These are phyloP conservation scores for Centruroides sculpturatus DNA, from an alignment of 1,140 invertebrate species.

Conservation along the genomic window DNA sequence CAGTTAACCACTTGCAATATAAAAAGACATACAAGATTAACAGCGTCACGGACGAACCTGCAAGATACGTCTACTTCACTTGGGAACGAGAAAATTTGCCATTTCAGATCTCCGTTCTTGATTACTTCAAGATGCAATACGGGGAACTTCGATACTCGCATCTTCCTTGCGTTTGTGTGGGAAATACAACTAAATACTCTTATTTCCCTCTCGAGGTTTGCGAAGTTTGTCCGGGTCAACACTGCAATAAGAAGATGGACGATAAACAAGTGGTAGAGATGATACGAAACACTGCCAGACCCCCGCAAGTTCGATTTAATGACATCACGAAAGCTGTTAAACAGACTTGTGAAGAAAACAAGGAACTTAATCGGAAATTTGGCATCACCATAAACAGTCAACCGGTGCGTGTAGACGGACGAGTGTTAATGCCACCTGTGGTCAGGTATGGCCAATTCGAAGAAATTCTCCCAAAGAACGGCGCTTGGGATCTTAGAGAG, in stretches of 20 bases:
- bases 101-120: neutral
- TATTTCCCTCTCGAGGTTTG: conserved; percentile 27
- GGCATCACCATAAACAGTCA: conserved; percentile 9
- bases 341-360: neutral
- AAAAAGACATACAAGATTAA: conserved; percentile 15
- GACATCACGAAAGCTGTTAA: neutral
- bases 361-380: conserved; percentile 21
- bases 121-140: conserved; percentile 3
- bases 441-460: neutral
- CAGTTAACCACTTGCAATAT: conserved; percentile 12
- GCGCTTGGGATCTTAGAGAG: conserved; percentile 44
- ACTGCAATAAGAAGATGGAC: conserved; percentile 12
- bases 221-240: conserved; percentile 21
- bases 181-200: conserved; percentile 13
- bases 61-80: conserved; percentile 8
- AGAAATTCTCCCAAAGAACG: conserved; percentile 23
- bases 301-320: conserved; percentile 19
- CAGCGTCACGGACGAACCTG: conserved; percentile 7
- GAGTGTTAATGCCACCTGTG: conserved; percentile 15
- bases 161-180: conserved; percentile 25
- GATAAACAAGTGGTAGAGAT: conserved; percentile 12
- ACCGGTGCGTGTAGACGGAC: conserved; percentile 15
- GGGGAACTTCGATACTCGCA: conserved; percentile 16
- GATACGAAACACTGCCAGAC: conserved; percentile 21
- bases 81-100: neutral